Conservation (phyloP, 2,113 vertebrate genomes). For the Anoura caudifer region DNA sequence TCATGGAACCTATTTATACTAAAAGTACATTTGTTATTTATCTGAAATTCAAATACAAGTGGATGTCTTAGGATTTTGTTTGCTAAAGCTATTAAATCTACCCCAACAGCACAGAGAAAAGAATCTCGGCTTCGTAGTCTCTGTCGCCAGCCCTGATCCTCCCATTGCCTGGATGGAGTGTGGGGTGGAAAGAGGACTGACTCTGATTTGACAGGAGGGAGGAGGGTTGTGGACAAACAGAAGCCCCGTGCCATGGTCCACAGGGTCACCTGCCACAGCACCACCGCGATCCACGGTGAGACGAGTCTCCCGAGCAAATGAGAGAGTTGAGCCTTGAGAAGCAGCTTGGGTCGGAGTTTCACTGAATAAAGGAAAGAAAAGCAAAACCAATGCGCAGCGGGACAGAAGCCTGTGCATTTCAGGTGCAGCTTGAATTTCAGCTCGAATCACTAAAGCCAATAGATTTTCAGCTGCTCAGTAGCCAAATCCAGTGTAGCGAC, state of each 20-base stretch:
- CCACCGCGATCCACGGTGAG: accelerated
- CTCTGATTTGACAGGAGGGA: not conserved
- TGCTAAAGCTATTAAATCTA: not conserved
- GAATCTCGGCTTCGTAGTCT: not conserved
- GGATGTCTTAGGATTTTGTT: not conserved
- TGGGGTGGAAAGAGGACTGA: accelerated
- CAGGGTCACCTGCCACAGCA: accelerated
- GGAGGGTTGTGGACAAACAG: accelerated
- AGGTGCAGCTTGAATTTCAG: not conserved
- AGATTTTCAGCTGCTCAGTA: not conserved
- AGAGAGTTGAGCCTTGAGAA: not conserved
- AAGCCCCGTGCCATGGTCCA: accelerated
- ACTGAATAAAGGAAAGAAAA: not conserved
- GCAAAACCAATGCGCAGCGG: accelerated
- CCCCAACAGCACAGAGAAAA: not conserved
- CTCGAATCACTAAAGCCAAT: accelerated
- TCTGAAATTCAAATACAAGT: not conserved
- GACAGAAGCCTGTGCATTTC: not conserved
- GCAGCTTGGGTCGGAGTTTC: not conserved
- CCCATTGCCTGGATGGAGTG: accelerated
- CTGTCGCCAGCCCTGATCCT: not conserved
- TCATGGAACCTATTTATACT: not conserved
- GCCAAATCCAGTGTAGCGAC: not conserved
- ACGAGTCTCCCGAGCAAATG: not conserved
- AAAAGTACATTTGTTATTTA: not conserved